Evolutionary conservation across 2,113 vertebrate species (phyloP), one percentile per base, ranked within the genome.

Genomic region (Forbesichthys papilliferus): DNA sequence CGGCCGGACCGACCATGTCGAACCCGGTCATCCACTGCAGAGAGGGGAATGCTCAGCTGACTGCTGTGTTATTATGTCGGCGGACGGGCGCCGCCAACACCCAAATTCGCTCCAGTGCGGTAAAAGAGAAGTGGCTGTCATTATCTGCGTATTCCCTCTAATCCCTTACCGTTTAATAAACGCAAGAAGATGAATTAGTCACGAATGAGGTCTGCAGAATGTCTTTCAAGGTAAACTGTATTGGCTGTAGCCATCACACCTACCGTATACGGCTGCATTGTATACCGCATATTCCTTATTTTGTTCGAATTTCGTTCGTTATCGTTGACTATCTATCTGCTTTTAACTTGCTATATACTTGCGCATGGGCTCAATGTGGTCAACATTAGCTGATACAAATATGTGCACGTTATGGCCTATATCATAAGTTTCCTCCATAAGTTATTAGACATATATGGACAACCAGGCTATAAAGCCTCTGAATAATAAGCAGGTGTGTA

Each of bases 161-260:
- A 54, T 16, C 54, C 4, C 51, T 66, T 18, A 33, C 66, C 36
- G 13, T 64, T 70, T 85, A 82, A 86, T 85, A 78, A 83, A n/a
- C 71, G 58, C 65, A 11, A 71, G 60, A 58, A 72, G 49, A 70
- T 71, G 36, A 67, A 90, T 92, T 89, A 91, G 78, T 89, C 87
- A 85, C 83, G 72, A 63, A 11, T 92, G 84, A 91, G 63, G 75
- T 74, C 78, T 76, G 75, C 86, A 78, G 69, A 64, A 93, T 93
- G 92, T 93, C 92, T 79, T 92, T 93, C 66, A 93, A 92, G 92
- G 92, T 93, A 92, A 92, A 72, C 11, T 51, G 14, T 53, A 48
- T 75, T 61, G 79, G 10, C 74, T 70, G 16, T 47, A 56, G 61
- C 47, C 10, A 13, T 18, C 63, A 64, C 47, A 46, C 42, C 57